A percentile compares a stretch with the other conserved stretches of the same genome.
Evolutionary conservation across 2,797 vertebrate genomes (phyloP).

Genomic region (Phrynocephalus guinanensis): DNA sequence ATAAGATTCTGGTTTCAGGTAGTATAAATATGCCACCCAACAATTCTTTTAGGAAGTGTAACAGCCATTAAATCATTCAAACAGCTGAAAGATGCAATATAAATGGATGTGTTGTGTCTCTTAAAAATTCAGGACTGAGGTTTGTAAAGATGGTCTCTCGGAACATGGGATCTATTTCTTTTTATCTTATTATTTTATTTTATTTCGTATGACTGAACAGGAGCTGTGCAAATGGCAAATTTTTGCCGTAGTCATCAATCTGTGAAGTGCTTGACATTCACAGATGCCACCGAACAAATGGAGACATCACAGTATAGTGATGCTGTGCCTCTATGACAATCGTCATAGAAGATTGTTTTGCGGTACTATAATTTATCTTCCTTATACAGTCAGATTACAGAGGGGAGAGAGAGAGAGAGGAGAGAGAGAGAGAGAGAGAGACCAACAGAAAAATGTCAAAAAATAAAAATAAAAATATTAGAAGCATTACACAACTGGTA

Average conservation of each 20-base stretch:
- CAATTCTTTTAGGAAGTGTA: slow-evolving; percentile 34
- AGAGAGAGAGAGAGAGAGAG: accelerated
- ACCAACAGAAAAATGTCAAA: not conserved
- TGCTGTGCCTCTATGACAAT: not conserved
- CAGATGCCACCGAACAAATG: slow-evolving; percentile 6
- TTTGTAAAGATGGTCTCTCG: not conserved
- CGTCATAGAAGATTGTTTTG: not conserved
- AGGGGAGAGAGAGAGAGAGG: too few relatives aligned
- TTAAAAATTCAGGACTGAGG: slow-evolving; percentile 37
- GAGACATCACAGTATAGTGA: slow-evolving; percentile 5
- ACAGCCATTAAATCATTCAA: slow-evolving; percentile 26
- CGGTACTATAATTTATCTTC: slow-evolving; percentile 13
- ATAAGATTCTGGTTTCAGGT: slow-evolving; percentile 11
- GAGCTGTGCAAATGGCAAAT: slow-evolving; percentile 21
- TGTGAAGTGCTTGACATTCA: not conserved
- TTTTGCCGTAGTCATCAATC: slow-evolving; percentile 3
- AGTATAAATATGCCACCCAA: slow-evolving; percentile 7
- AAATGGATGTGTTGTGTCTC: not conserved
- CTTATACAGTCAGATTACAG: not conserved
- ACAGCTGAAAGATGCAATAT: not conserved
- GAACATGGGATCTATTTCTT: slow-evolving; percentile 14
- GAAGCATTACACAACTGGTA: not conserved
- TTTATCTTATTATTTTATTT: slow-evolving; percentile 26
- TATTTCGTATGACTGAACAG: not conserved
- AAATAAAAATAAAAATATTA: not conserved